A percentile compares a stretch with the other conserved stretches of the same genome.
These are phyloP conservation scores for Hyposoter dolosus DNA, from an alignment of 2,888 invertebrate species.

Conservation along the genomic window DNA sequence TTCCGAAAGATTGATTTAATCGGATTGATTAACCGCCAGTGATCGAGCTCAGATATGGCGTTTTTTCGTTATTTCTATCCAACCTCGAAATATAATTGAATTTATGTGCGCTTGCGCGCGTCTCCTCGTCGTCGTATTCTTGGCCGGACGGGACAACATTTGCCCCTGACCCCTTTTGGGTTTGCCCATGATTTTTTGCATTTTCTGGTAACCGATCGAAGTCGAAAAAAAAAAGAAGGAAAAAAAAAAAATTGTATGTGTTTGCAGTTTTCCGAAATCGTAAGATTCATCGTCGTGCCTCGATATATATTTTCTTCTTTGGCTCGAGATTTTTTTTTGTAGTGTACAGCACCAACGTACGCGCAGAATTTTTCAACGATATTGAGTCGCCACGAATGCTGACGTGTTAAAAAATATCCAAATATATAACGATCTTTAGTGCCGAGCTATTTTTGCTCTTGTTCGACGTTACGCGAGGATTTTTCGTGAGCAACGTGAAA, in stretches of 20 bases:
- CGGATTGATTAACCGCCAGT: slow-evolving; percentile 25
- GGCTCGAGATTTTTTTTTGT: neutral
- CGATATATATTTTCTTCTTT: neutral
- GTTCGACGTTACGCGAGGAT: neutral
- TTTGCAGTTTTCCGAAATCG: neutral
- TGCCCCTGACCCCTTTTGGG: slow-evolving; percentile 2
- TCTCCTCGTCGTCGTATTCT: neutral
- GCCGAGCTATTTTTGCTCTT: neutral
- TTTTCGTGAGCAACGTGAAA: neutral
- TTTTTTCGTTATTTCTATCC: slow-evolving; percentile 36
- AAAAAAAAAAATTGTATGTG: neutral
- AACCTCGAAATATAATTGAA: slow-evolving; percentile 28
- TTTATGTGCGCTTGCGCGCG: slow-evolving; percentile 15
- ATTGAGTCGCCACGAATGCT: neutral
- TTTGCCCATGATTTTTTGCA: slow-evolving; percentile 7
- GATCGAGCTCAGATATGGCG: slow-evolving; percentile 8
- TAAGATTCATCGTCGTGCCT: too few relatives aligned
- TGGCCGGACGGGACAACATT: slow-evolving; percentile 15
- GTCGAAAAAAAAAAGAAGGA: neutral
- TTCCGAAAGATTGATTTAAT: slow-evolving; percentile 25
- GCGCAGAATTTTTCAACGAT: neutral
- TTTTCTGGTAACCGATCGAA: neutral
- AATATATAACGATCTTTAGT: slow-evolving; percentile 8
- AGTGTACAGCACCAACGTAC: neutral
- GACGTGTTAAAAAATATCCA: neutral